Base-by-base conservation (phyloP, 2,888 invertebrate genomes). In the Dynastes tityus region DNA sequence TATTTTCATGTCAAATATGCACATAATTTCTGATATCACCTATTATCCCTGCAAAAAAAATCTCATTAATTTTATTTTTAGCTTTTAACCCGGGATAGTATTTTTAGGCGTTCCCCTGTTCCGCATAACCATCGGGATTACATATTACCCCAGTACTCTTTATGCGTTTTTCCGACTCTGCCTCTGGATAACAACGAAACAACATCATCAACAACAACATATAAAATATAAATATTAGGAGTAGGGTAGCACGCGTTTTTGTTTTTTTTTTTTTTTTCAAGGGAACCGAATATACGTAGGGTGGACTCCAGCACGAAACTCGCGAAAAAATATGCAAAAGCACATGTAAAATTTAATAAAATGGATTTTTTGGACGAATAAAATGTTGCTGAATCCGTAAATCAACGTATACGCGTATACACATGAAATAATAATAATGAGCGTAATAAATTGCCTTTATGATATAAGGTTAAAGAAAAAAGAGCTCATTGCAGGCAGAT, bases 341-440 rank as follows among this genome's bases (percentile, higher is more conserved):
- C 55, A 55, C 55, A 55, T 55, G 6, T 55, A 55, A 55, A 55
- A 55, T 55, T 55, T 55, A 55, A 16, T 22, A 16, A 55, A 55
- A 55, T 55, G 55, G 55, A 55, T 55, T 55, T 55, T 22, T 45
- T 9, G 55, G 16, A 55, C 16, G 55, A 22, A 55, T 22, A 22
- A 55, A 55, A 55, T 16, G 55, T 16, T 16, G n/a, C n/a, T 13
- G 55, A 55, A 16, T 11, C 55, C 11, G 55, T 55, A 55, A 55
- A 55, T 55, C 55, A 55, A 55, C 55, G 22, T n/a, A 8, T 37
- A 37, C 32, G 32, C 55, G 55, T 3, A 55, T 22, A 55, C 55
- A 22, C 8, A n/a, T 55, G n/a, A 55, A 55, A 55, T 55, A 55
- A 55, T 55, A 55, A 55, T 55, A 55, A 55, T 55, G 55, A 16